phyloP scores from a whole-genome alignment of 1,140 invertebrate genomes.

The Drosophila sturtevanti region DNA sequence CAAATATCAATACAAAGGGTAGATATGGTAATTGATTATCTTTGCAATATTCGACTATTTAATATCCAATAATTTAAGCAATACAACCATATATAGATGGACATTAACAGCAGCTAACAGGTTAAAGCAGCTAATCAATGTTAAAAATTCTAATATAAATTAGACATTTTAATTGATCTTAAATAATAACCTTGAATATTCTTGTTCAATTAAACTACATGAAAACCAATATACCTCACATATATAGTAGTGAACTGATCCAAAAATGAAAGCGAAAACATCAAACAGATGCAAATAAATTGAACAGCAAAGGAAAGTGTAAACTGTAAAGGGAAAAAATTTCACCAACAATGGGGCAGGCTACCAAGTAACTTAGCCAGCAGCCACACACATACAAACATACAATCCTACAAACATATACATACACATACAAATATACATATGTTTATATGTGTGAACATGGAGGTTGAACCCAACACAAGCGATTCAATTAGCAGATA shows the following conservation, averaged over 20 bases:
- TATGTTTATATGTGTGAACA: not conserved
- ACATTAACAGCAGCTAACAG: too few species aligned
- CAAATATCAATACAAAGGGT: not conserved
- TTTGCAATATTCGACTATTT: not conserved
- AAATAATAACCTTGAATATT: not conserved
- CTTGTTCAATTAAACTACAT: not conserved
- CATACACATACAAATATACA: not conserved
- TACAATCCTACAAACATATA: not conserved
- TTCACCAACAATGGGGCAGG: too few species aligned
- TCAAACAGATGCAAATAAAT: constrained; percentile 4
- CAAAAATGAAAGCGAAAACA: not conserved
- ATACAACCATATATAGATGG: too few species aligned
- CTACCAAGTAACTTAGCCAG: not conserved
- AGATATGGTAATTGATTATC: not conserved
- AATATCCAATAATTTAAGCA: too few species aligned
- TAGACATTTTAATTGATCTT: too few species aligned
- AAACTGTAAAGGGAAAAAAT: not conserved
- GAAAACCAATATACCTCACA: not conserved
- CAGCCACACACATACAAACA: not conserved
- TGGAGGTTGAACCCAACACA: constrained; percentile 18
- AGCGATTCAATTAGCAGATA: constrained; percentile 61
- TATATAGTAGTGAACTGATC: not conserved
- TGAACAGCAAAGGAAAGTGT: not conserved
- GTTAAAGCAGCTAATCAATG: too few species aligned
- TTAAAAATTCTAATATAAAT: too few species aligned